These are phyloP conservation scores for Lerista edwardsae DNA, from an alignment of 2,797 vertebrate genomes.

Conservation along the genomic window DNA sequence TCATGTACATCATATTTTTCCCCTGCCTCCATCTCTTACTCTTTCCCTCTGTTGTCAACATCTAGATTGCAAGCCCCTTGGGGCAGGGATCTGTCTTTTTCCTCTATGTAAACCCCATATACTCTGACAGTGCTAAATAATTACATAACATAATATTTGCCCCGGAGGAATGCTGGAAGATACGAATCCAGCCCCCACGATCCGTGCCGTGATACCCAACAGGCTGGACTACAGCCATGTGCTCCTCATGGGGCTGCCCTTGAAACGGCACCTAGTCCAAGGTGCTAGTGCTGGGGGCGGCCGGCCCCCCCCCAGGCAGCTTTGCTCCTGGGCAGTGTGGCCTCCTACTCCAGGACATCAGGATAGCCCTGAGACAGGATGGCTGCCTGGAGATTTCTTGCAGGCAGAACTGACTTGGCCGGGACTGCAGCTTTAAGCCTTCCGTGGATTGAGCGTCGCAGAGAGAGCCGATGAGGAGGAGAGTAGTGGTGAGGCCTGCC, in stretches of 20 bases:
- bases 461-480: not conserved
- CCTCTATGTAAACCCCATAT: too few species aligned
- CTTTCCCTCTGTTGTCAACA: too few species aligned
- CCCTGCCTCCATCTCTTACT: too few species aligned
- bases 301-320: too few species aligned
- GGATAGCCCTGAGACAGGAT: not conserved
- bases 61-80: too few species aligned
- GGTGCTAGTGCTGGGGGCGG: too few species aligned
- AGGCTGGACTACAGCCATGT: not conserved
- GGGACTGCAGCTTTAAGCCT: not conserved
- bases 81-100: too few species aligned
- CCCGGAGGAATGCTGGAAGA: too few species aligned
- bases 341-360: not conserved
- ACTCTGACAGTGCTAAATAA: too few species aligned
- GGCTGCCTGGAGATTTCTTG: not conserved
- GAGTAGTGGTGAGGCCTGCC: not conserved
- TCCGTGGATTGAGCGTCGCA: not conserved
- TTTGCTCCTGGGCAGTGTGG: not conserved
- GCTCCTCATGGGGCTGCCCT: not conserved
- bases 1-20: too few species aligned
- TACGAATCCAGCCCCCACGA: too few species aligned
- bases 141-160: too few species aligned
- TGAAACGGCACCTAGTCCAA: not conserved
- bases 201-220: not conserved
- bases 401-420: not conserved